Base-by-base conservation (phyloP, 2,113 vertebrate species). In the Circaetus gallicus region DNA sequence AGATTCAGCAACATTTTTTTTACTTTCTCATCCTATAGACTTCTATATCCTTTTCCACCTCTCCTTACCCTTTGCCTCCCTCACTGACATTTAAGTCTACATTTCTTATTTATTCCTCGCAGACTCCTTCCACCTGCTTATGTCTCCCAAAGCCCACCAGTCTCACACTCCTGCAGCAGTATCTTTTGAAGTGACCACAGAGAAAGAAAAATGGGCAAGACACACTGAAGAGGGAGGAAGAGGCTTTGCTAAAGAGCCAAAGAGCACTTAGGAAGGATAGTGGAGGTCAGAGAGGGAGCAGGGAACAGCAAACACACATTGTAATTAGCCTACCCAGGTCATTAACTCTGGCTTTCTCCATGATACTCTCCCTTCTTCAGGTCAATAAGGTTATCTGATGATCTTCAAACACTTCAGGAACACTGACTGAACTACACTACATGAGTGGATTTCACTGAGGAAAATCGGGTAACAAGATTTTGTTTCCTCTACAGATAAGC, bases 371-470 rank as follows among this genome's bases (percentile, higher is more conserved):
- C 52, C 92, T 91, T 97, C 82, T 86, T 89, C 90, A 93, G 92
- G 90, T 96, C 92, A 92, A 81, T 47, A 90, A 65, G 91, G 92
- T 97, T 97, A 97, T 95, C 91, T 94, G 61, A 31, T 16, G 29
- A 96, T 95, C 92, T 92, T n/a, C 42, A 86, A 82, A 82, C 13
- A 55, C 69, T 86, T 84, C 32, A 25, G 58, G 19, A 92, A 49
- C 69, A 62, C 1, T 7, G 70, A 32, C 52, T 65, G 36, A 86
- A 47, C 77, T 67, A 34, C 9, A 34, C 26, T 38, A 21, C 1
- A 0, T 11, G 26, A 95, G 50, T 47, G 14, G 32, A 66, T 86
- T 88, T 92, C 85, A 58, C 76, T 13, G 21, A 80, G 58, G 28
- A 86, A 81, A 93, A 36, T 32, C 28, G 77, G 50, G n/a, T 38